phyloP scores from a whole-genome alignment of 2,113 vertebrate genomes.

The Apaloderma vittatum region DNA sequence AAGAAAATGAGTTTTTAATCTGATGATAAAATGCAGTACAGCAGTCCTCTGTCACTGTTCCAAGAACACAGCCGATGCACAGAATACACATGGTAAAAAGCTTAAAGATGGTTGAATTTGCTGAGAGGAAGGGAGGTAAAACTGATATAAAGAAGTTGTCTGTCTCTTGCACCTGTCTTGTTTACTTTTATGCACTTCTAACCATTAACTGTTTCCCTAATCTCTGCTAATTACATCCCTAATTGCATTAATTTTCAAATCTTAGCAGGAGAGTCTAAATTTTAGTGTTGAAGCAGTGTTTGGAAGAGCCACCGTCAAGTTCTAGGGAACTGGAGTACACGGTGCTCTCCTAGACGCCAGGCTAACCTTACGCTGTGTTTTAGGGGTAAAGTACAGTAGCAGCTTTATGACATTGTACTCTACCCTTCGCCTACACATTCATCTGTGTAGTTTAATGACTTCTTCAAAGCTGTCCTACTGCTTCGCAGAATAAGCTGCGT shows the following conservation, averaged over 20 bases:
- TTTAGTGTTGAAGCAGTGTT: conserved; percentile 31
- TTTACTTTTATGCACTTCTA: conserved; percentile 72
- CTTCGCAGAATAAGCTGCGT: conserved; percentile 45
- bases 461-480: conserved; percentile 48
- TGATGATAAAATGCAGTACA: conserved; percentile 75
- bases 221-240: conserved; percentile 71
- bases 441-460: background rate
- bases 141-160: background rate
- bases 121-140: conserved; percentile 64
- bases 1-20: background rate
- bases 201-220: conserved; percentile 64
- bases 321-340: background rate
- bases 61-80: conserved; percentile 11
- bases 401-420: background rate
- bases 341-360: background rate
- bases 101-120: background rate
- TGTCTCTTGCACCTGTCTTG: conserved; percentile 68
- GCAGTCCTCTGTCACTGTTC: conserved; percentile 37
- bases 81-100: background rate
- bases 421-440: conserved; percentile 14
- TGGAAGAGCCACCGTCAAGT: background rate
- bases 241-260: conserved; percentile 62
- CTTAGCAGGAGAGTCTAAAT: conserved; percentile 53
- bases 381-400: background rate
- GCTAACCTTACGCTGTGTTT: background rate